phyloP scores from a whole-genome alignment of 2,797 vertebrate species.

The Tinamus major region DNA sequence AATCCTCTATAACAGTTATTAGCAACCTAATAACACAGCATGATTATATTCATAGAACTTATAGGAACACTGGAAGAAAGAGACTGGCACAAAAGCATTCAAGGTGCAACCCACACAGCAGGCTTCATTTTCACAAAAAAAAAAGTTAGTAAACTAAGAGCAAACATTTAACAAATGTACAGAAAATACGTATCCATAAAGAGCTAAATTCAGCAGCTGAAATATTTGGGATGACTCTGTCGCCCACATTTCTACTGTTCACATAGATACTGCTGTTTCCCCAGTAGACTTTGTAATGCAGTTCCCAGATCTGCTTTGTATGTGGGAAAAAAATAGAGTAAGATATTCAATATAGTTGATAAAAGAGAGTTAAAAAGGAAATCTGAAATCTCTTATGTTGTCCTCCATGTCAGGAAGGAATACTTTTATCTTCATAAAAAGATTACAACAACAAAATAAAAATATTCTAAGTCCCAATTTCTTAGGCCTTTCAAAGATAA shows the following conservation, averaged over 20 bases:
- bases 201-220: background rate
- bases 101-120: background rate
- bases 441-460: background rate
- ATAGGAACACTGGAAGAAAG: background rate
- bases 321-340: background rate
- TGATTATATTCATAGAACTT: background rate
- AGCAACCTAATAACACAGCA: background rate
- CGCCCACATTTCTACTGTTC: background rate
- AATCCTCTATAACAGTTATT: background rate
- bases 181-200: background rate
- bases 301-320: background rate
- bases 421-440: conserved; percentile 30
- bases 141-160: background rate
- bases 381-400: conserved; percentile 43
- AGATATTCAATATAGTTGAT: background rate
- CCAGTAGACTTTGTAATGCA: background rate
- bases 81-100: background rate
- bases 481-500: background rate
- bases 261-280: background rate
- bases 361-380: conserved; percentile 14
- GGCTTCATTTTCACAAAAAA: background rate
- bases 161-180: background rate
- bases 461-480: background rate
- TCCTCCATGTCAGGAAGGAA: conserved; percentile 6
- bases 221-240: background rate